Percentiles rank a stretch among this genome's conserved stretches.
phyloP scores from a whole-genome alignment of 2,797 vertebrate genomes.

The Schizopygopsis malacanthus region DNA sequence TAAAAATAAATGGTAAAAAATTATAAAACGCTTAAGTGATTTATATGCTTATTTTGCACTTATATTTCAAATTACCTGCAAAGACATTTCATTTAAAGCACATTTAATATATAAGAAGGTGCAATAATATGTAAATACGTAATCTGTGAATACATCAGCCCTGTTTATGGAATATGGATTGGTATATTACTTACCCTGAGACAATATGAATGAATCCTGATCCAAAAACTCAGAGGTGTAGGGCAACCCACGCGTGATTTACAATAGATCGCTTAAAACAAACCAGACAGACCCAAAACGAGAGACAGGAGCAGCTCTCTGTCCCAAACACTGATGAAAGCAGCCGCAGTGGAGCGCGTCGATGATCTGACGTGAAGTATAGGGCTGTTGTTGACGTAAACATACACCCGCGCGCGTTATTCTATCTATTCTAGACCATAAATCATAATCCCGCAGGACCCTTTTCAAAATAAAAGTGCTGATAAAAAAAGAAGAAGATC shows the following conservation, averaged over 20 bases:
- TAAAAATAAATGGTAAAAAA: background rate
- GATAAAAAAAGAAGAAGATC: background rate
- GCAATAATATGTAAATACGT: background rate
- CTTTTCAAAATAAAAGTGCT: constrained; percentile 42
- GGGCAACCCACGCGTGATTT: background rate
- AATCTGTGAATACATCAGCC: background rate
- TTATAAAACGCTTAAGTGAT: background rate
- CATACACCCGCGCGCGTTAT: background rate
- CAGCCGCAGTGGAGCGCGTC: background rate
- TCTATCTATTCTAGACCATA: background rate
- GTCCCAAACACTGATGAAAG: background rate
- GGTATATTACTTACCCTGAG: background rate
- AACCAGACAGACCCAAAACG: background rate
- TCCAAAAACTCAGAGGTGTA: background rate
- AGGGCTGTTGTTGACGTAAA: background rate
- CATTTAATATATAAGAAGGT: background rate
- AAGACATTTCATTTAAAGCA: background rate
- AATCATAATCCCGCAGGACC: background rate
- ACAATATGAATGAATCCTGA: background rate
- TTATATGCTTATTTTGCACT: background rate
- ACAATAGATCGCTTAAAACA: background rate
- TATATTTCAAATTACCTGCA: background rate
- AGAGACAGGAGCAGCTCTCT: background rate
- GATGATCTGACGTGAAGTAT: background rate
- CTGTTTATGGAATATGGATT: background rate